These are phyloP conservation scores for Ormyrus thymus DNA, from an alignment of 2,888 invertebrate genomes.

Conservation along the genomic window DNA sequence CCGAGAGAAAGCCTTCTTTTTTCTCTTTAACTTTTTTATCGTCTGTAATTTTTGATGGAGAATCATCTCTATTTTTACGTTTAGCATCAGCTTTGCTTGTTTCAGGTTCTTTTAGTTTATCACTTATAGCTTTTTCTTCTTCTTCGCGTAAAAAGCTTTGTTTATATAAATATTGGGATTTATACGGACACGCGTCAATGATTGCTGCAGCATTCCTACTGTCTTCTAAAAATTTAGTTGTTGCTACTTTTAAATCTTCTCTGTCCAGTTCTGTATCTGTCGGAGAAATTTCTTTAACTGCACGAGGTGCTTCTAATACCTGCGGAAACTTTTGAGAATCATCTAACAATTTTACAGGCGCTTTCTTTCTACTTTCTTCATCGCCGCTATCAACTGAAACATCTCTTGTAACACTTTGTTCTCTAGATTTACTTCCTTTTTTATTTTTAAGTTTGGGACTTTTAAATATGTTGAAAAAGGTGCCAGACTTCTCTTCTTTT, in stretches of 20 bases:
- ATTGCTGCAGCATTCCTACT: conserved; percentile 61
- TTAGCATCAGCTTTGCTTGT: conserved; percentile 55
- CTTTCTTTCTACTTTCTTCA: conserved; percentile 46
- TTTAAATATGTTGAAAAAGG: conserved; percentile 69
- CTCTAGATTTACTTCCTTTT: conserved; percentile 67
- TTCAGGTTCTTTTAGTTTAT: conserved; percentile 68
- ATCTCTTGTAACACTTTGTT: conserved; percentile 65
- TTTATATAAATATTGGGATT: conserved; percentile 56
- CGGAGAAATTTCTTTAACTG: conserved; percentile 9
- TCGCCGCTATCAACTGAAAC: conserved; percentile 62
- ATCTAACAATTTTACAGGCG: background rate
- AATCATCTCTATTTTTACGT: conserved; percentile 56
- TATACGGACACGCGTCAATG: conserved; percentile 63
- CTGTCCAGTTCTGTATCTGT: conserved; percentile 47
- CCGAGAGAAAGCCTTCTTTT: conserved; percentile 59
- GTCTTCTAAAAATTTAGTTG: conserved; percentile 68
- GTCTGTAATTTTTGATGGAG: conserved; percentile 67
- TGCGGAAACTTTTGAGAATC: conserved; percentile 7
- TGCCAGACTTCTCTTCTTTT: conserved; percentile 62
- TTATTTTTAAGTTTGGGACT: conserved; percentile 66
- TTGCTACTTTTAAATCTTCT: conserved; percentile 60
- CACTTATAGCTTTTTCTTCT: background rate
- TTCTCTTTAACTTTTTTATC: conserved; percentile 65
- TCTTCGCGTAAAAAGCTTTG: background rate
- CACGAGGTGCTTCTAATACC: too few species aligned